Percentiles rank a stretch among this genome's conserved stretches.
These are phyloP conservation scores for Loris lydekkerianus DNA, from an alignment of 2,797 vertebrate species.

Conservation along the genomic window DNA sequence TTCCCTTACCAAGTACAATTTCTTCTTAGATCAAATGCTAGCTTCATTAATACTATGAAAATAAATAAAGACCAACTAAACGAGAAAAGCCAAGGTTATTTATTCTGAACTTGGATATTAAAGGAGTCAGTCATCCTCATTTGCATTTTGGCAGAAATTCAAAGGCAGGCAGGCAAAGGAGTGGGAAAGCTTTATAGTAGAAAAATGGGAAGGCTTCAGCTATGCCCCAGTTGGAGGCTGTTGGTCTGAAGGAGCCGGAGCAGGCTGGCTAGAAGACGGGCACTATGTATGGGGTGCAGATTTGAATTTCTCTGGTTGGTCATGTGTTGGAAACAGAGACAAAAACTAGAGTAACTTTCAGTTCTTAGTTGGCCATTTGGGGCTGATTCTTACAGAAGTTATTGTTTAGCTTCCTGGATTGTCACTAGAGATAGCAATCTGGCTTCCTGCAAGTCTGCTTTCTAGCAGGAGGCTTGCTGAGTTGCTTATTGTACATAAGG, in stretches of 20 bases:
- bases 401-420: not conserved
- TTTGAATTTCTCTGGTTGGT: not conserved
- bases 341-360: not conserved
- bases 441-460: not conserved
- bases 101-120: not conserved
- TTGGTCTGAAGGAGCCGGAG: not conserved
- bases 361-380: not conserved
- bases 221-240: not conserved
- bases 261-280: not conserved
- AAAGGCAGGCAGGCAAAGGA: not conserved
- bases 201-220: not conserved
- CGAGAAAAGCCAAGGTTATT: not conserved
- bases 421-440: not conserved
- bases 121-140: not conserved
- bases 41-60: not conserved
- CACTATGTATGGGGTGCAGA: not conserved
- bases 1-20: not conserved
- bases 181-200: not conserved
- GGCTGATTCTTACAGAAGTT: not conserved
- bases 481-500: not conserved
- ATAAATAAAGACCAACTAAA: not conserved
- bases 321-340: not conserved
- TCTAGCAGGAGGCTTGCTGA: not conserved
- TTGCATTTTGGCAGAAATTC: not conserved
- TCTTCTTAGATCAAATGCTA: constrained; percentile 30